Evolutionary conservation across 2,797 vertebrate species (phyloP).

Genomic region (Myotis myotis): DNA sequence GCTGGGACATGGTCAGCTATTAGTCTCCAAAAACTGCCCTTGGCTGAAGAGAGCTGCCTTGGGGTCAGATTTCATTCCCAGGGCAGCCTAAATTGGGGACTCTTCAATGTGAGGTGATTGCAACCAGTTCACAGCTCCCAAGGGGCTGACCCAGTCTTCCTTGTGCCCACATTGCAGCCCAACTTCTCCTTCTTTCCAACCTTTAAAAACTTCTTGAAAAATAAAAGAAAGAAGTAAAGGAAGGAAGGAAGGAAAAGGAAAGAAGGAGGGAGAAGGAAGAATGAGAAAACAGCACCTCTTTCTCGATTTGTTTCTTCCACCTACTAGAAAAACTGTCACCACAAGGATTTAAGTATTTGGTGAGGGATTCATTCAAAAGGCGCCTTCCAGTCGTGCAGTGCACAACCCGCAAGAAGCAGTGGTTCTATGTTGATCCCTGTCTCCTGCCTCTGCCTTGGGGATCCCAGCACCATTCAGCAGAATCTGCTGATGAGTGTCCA

Average conservation of each 20-base stretch:
- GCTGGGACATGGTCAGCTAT: not conserved
- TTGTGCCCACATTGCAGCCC: not conserved
- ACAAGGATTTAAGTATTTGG: not conserved
- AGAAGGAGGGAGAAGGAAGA: not conserved
- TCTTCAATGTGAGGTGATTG: not conserved
- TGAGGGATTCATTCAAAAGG: not conserved
- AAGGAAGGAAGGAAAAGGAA: too few relatives aligned
- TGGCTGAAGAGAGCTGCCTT: not conserved
- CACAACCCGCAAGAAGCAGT: not conserved
- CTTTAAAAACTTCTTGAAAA: not conserved
- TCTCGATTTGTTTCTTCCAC: not conserved
- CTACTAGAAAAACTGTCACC: not conserved
- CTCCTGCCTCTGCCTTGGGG: not conserved
- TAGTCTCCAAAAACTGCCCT: not conserved
- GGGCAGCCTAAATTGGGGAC: not conserved
- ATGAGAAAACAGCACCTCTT: not conserved
- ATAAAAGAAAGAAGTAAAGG: not conserved
- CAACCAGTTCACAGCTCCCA: not conserved
- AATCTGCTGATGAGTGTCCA: not conserved
- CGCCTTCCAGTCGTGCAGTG: not conserved
- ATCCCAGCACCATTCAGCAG: not conserved
- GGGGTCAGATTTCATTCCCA: not conserved
- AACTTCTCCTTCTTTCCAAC: not conserved
- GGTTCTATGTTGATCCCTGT: not conserved
- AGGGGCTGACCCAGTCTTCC: not conserved